phyloP scores from a whole-genome alignment of 1,140 invertebrate species.

The Spodoptera litura region DNA sequence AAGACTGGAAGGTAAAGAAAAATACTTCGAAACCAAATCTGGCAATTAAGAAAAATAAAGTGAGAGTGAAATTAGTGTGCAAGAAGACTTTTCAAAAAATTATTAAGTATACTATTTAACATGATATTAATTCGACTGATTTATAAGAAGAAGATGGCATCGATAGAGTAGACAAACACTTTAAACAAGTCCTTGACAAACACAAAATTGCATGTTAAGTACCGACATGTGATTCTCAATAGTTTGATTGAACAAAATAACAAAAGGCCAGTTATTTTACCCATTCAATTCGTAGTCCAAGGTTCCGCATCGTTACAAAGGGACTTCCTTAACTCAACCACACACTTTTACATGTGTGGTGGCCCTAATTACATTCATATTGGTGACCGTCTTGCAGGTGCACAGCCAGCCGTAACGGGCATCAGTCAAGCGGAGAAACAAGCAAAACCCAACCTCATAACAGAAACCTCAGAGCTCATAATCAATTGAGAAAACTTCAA shows the following conservation, averaged over 20 bases:
- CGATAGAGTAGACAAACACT: neutral
- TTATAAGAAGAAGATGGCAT: no score
- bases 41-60: no score
- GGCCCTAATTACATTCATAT: conserved; percentile 80
- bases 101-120: neutral
- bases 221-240: conserved; percentile 4
- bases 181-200: neutral
- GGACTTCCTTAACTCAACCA: conserved; percentile 71
- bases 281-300: conserved; percentile 49
- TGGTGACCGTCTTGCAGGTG: conserved; percentile 78
- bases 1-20: no score
- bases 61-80: no score
- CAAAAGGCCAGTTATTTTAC: conserved; percentile 39
- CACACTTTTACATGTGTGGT: conserved; percentile 70
- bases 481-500: conserved; percentile 40
- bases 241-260: conserved; percentile 1
- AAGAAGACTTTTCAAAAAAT: no score
- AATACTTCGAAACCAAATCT: no score
- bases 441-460: conserved; percentile 52
- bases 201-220: neutral
- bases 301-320: conserved; percentile 55
- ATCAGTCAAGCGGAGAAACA: conserved; percentile 67
- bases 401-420: conserved; percentile 68
- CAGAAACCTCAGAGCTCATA: conserved; percentile 35
- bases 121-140: neutral